Base-by-base conservation (phyloP, 2,888 invertebrate species). In the Aphidius colemani region DNA sequence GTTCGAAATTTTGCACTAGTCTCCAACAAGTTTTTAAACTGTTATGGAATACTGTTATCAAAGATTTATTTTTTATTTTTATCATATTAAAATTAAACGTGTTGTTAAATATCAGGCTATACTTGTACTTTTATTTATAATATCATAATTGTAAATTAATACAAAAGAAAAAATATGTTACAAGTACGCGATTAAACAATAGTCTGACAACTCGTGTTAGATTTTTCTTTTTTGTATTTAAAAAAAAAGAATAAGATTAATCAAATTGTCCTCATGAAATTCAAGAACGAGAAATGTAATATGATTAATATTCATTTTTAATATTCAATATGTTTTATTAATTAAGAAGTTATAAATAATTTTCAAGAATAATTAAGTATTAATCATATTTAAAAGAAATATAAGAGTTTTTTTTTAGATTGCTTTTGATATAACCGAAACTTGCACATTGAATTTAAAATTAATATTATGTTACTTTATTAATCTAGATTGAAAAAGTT, bases 351-450 rank as follows among this genome's bases (percentile, higher is more conserved):
- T 57, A 57, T 46, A n/a, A n/a, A n/a, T 57, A n/a, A 57, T 46
- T 56, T 57, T 57, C 40, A 40, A 39, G 39, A 48, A 45, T 46
- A 46, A 30, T 30, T 48, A 39, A 9, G 55, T 13, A 44, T 30
- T 45, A 46, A 10, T 40, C 30, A 11, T 18, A 18, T 18, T 18
- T 18, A 1, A 18, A 18, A 18, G 13, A 18, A 18, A 18, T 18
- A 18, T 18, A 18, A 18, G 13, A 13, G 1, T 39, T 57, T 57
- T 49, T 48, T 49, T 53, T 50, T 66, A 58, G 57, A 57, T 66
- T 61, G 66, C 58, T 66, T 61, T 61, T 63, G 63, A 61, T 66
- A 66, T 53, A 66, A 63, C 49, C 40, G 50, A 63, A 56, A 11
- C 63, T 60, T 66, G 63, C 53, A 51, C 3, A 5, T 30, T 30